Percentiles rank a stretch among this genome's conserved stretches.
These are phyloP conservation scores for Sinocyclocheilus maitianheensis DNA, from an alignment of 2,113 vertebrate species.

Conservation along the genomic window DNA sequence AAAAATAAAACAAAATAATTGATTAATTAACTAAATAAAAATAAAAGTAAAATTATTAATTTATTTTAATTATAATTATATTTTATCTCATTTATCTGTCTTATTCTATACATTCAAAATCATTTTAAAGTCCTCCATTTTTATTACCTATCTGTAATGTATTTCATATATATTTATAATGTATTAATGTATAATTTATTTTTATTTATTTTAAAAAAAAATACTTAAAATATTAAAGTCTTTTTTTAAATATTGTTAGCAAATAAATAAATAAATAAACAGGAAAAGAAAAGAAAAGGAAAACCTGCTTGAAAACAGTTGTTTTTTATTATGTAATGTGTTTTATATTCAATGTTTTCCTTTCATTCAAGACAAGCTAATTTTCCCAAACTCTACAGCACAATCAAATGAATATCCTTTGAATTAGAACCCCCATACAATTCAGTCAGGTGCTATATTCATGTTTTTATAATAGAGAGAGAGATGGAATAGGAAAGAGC, in stretches of 20 bases:
- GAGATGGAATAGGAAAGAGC: neutral
- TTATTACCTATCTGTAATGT: no score
- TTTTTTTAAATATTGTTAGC: no score
- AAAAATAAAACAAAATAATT: no score
- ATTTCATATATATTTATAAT: neutral
- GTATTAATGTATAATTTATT: neutral
- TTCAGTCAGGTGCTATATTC: neutral
- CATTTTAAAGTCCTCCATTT: no score
- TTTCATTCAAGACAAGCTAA: neutral
- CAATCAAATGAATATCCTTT: neutral
- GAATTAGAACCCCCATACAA: neutral
- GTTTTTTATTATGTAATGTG: conserved; percentile 3
- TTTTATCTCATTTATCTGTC: neutral
- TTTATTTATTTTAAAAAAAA: neutral
- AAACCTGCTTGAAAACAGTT: no score
- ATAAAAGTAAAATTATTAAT: no score
- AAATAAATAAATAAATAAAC: no score
- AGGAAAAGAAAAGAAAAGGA: no score
- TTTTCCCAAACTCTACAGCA: neutral
- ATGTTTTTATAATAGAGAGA: neutral
- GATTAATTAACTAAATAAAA: neutral
- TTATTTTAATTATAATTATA: neutral
- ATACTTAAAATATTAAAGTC: no score
- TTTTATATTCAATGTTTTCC: neutral
- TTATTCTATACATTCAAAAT: neutral